These are phyloP conservation scores for Heliconius hermathena DNA, from an alignment of 1,140 invertebrate species.

Conservation along the genomic window DNA sequence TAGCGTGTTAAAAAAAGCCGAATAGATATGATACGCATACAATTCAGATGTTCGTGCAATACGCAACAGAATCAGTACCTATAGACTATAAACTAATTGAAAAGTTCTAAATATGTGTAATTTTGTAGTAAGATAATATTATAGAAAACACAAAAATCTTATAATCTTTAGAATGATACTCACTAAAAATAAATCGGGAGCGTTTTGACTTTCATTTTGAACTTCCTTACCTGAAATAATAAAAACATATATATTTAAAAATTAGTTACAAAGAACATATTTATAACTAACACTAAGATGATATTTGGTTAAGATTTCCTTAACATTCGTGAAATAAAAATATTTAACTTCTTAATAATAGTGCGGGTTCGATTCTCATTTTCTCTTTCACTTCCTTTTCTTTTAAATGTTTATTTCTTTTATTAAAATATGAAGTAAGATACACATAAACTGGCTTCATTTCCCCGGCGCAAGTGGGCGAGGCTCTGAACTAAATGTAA, in stretches of 20 bases:
- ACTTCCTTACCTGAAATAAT: not conserved
- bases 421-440: not conserved
- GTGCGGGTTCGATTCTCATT: not conserved
- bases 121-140: too few species aligned
- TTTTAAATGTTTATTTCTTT: not conserved
- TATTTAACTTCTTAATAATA: too few species aligned
- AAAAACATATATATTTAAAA: not conserved
- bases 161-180: not conserved
- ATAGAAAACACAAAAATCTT: not conserved
- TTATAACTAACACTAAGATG: not conserved
- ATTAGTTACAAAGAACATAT: not conserved
- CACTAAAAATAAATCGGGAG: not conserved
- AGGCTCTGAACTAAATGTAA: slow-evolving; percentile 30
- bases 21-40: too few species aligned
- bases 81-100: too few species aligned
- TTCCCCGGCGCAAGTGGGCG: slow-evolving; percentile 34
- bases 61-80: too few species aligned
- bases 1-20: too few species aligned
- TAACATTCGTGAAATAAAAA: too few species aligned
- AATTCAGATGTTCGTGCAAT: too few species aligned
- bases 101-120: too few species aligned
- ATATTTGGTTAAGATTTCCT: not conserved
- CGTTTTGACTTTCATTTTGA: not conserved
- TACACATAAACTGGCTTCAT: slow-evolving; percentile 27
- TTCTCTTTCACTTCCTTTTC: not conserved